Base-by-base conservation (phyloP, 2,113 vertebrate species). In the Chaetodon trifascialis region DNA sequence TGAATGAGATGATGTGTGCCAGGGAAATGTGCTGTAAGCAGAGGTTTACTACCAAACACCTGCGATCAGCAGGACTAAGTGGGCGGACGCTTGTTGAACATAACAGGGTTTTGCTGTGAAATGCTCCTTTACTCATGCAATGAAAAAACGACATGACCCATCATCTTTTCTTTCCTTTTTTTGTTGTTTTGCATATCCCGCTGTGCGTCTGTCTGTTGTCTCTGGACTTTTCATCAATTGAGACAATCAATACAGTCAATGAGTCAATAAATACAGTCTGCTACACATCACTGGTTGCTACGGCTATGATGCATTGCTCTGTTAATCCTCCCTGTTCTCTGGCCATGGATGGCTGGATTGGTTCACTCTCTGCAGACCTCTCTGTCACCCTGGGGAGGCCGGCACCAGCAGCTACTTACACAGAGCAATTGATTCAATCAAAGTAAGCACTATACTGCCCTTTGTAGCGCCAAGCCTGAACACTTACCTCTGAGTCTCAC, bases 351-450 rank as follows among this genome's bases (percentile, higher is more conserved):
- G 90, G 88, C 88, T 84, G 91, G 89, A 91, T 89, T 88, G 90
- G 83, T 90, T 89, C 87, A 47, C 84, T 90, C 89, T 91, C 86
- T 34, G 76, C 80, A 83, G 82, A 91, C 90, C 86, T 80, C 86
- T 90, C 88, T 80, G 84, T 93, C 88, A 91, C 94, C 92, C 89
- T 23, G 75, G 93, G 94, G 91, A 94, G 86, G 84, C 85, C 55
- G 55, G 81, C 85, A 86, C 92, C 89, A 84, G 87, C 90, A 94
- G 88, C 92, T 93, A 87, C 93, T 94, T 95, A 93, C 93, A 88
- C 87, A 89, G 81, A 91, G 94, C 92, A 86, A 94, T 94, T 94
- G 94, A 94, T 95, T 95, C 94, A 94, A 94, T 95, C 95, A 93
- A 89, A 93, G 94, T 85, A 91, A 93, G 90, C 88, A 73, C 92